Evolutionary conservation across 2,113 vertebrate genomes (phyloP), one percentile per base, ranked within the genome.

Genomic region (Psilopogon haemacephalus): DNA sequence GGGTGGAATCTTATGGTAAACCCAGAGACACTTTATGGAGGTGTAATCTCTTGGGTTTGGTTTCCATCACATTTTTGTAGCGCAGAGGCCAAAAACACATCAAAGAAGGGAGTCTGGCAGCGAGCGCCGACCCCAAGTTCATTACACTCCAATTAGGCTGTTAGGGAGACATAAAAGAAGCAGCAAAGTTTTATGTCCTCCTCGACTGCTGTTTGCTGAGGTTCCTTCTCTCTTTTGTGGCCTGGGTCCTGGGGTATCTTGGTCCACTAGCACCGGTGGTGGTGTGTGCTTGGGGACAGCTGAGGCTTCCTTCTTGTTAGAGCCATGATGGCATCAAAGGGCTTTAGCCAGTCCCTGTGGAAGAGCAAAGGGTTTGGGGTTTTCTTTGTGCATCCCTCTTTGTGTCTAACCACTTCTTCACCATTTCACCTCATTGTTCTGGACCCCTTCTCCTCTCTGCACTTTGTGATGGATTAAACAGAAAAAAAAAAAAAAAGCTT

Each of bases 11-110:
- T 97, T 90, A 94, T 95, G 96, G 97, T 96, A 97, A 97, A 94
- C 94, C 94, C 89, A 83, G 93, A 96, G 93, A 96, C 95, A 96
- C 95, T 97, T 96, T 97, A 95, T 94, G 78, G 95, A 97, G 96
- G 96, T 97, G 95, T 95, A 96, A 95, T 78, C 95, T 96, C 95
- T 96, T 95, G 85, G 92, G 15, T 95, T 97, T 89, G 91, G 92
- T 96, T 96, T 88, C 75, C 90, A 76, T 84, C 35, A 9, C 94
- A 88, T 95, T 95, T 97, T 95, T 95, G 85, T 84, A 95, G 71
- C 2, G 4, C 69, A 84, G 93, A 93, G 78, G 94, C 90, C 87
- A 97, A 95, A 96, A 89, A 95, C 97, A 96, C 96, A 97, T 95
- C 87, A 96, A 97, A 97, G 96, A 72, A 84, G 76, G 0, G 4